These are phyloP conservation scores for Trichoplusia ni DNA, from an alignment of 1,140 invertebrate species.

Conservation along the genomic window DNA sequence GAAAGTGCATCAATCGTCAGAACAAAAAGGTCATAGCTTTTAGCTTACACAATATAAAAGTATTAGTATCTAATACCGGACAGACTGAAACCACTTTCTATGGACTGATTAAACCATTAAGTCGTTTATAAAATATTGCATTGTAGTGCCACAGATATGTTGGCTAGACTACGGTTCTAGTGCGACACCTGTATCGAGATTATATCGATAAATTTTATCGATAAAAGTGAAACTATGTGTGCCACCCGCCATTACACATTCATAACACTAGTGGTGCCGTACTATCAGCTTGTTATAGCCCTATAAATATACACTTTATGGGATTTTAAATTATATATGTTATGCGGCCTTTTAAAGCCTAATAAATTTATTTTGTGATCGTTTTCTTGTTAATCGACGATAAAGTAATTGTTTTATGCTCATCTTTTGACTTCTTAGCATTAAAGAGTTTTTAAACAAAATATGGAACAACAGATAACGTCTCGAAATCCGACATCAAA, in stretches of 20 bases:
- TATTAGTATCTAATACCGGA: conserved; percentile 49
- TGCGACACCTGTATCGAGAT: conserved; percentile 60
- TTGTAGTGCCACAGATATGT: conserved; percentile 63
- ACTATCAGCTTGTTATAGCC: conserved; percentile 23
- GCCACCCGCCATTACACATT: conserved; percentile 36
- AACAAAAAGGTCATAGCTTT: conserved; percentile 48
- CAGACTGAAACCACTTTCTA: conserved; percentile 61
- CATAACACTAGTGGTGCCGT: conserved; percentile 22
- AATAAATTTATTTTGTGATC: background rate
- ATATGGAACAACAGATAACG: too few relatives aligned
- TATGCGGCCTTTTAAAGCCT: background rate
- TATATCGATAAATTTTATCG: conserved; percentile 62
- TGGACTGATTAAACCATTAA: conserved; percentile 69
- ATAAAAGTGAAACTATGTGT: conserved; percentile 68
- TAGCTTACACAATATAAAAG: conserved; percentile 60
- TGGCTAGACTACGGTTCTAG: conserved; percentile 45
- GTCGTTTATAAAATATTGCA: conserved; percentile 54
- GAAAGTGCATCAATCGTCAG: conserved; percentile 14
- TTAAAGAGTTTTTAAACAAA: background rate
- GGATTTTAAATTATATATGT: conserved; percentile 1
- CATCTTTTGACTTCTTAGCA: background rate
- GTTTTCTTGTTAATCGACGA: background rate
- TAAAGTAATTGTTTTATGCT: background rate
- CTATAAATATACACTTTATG: conserved; percentile 24
- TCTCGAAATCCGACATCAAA: too few relatives aligned